Evolutionary conservation across 2,888 invertebrate species (phyloP), one percentile per base, ranked within the genome.

Genomic region (Autographa pulchrina): DNA sequence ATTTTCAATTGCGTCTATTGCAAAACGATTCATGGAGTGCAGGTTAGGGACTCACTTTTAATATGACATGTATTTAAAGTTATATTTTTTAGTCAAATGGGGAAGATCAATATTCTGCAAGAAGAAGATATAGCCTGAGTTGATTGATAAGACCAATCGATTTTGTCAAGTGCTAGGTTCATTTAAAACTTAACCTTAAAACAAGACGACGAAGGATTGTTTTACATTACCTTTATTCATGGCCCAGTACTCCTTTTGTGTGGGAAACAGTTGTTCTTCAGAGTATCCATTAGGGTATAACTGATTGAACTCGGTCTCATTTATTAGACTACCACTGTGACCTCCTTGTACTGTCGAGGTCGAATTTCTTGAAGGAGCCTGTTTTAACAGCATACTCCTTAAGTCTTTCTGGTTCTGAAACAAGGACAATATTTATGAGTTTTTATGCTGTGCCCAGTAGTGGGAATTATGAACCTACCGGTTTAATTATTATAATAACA

Each of bases 401-500:
- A 95, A 84, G 83, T 94, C 93, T 80, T 93, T 93, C 86, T 95
- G 95, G 32, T 90, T 91, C 94, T 94, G 63, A 54, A 16, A 18
- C 18, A 70, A 11, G 65, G 60, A 65, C 48, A 18, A 68, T 25
- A 61, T 59, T 32, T 60, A 11, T 38, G 0, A 38, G 38, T 38
- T 38, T 38, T 38, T 38, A 3, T 6, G 38, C 38, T 38, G 6
- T 38, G 38, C 2, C 25, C 25, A 25, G 25, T 2, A 25, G 25
- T 25, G 25, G 25, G 2, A 25, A 25, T 2, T 25, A 25, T 25
- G 2, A 25, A 25, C 3, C 3, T 25, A 25, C 25, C 2, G 25
- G 25, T 25, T 25, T 25, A 25, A 25, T 25, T 25, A 25, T 3
- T 25, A 25, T 25, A n/a, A n/a, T n/a, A n/a, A n/a, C n/a, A n/a